phyloP scores from a whole-genome alignment of 2,888 invertebrate species.

The Pachycephus smyrnensis region DNA sequence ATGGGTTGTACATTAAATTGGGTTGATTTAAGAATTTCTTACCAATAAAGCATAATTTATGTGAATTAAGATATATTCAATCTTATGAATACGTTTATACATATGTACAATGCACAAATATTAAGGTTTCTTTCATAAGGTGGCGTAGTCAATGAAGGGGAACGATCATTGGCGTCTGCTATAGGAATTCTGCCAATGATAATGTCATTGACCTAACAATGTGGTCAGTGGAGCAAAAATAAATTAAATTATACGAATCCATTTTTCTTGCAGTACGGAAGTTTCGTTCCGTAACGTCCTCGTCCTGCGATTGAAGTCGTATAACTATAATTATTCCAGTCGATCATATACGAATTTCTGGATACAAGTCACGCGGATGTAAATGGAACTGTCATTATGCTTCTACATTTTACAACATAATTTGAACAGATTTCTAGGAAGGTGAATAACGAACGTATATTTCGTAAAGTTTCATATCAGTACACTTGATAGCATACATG shows the following conservation, averaged over 20 bases:
- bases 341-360: not conserved
- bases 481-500: not conserved
- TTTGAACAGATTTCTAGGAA: not conserved
- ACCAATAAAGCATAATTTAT: not conserved
- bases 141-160: not conserved
- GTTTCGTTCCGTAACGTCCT: not conserved
- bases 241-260: not conserved
- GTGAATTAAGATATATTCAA: not conserved
- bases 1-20: not conserved
- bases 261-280: not conserved
- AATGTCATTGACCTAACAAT: not conserved
- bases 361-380: not conserved
- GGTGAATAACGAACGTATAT: not conserved
- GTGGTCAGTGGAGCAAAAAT: not conserved
- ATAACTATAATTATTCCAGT: not conserved
- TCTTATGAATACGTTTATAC: no score
- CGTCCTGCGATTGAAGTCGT: not conserved
- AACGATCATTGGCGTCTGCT: not conserved
- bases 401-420: not conserved
- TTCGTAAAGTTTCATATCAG: not conserved
- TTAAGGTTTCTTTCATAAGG: not conserved
- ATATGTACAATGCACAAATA: not conserved
- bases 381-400: not conserved
- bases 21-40: not conserved
- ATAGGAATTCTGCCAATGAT: not conserved